These are phyloP conservation scores for Oreochromis mossambicus DNA, from an alignment of 2,797 vertebrate genomes.

Conservation along the genomic window DNA sequence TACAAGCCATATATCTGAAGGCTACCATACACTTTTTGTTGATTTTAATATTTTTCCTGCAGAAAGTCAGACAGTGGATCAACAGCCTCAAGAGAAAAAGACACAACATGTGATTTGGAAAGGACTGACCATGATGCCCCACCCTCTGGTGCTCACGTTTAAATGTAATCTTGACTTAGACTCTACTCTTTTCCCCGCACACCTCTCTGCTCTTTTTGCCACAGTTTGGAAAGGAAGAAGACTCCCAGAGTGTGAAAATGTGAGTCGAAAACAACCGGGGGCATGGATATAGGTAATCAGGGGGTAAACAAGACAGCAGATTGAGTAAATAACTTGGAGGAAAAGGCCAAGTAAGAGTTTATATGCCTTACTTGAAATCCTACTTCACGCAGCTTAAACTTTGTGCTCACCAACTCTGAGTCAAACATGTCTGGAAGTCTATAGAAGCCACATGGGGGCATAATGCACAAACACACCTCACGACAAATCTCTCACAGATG, in stretches of 20 bases:
- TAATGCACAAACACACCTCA: background rate
- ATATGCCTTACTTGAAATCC: constrained; percentile 14
- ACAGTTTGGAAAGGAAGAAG: constrained; percentile 3
- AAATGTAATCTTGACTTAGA: constrained; percentile 42
- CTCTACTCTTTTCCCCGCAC: constrained; percentile 22
- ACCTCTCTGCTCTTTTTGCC: constrained; percentile 14
- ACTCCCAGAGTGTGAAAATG: constrained; percentile 41
- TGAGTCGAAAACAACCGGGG: constrained; percentile 57
- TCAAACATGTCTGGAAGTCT: background rate
- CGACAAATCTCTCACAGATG: background rate
- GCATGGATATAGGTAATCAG: constrained; percentile 47
- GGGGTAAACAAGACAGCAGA: constrained; percentile 43
- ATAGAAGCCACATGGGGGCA: background rate
- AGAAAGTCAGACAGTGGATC: constrained; percentile 24
- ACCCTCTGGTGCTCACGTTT: constrained; percentile 57
- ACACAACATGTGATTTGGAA: background rate
- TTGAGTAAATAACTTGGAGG: constrained; percentile 47
- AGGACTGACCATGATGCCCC: constrained; percentile 36
- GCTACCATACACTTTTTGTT: background rate
- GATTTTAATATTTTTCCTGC: constrained; percentile 12
- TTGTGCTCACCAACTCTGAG: background rate
- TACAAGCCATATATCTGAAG: background rate
- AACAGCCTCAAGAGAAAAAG: constrained; percentile 21
- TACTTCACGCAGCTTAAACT: constrained; percentile 1
- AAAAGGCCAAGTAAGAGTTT: constrained; percentile 24